Evolutionary conservation across 1,140 invertebrate genomes (phyloP), one percentile per base, ranked within the genome.

Genomic region (Papilio polyxenes): DNA sequence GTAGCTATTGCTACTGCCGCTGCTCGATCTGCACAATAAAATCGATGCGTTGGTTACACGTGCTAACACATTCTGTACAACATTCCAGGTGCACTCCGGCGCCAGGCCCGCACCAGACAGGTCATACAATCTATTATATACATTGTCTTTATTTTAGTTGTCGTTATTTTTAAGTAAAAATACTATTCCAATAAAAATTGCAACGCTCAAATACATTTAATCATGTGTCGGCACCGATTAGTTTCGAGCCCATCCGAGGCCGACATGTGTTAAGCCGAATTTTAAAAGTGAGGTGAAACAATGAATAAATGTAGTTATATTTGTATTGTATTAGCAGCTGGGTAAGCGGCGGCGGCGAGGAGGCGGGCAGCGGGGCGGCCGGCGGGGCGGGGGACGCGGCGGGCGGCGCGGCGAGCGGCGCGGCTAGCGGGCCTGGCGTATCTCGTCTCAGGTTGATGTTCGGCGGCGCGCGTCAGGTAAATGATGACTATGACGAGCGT

Each of bases 21-120:
- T 31, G 23, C 65, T 84, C 85, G 82, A 82, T 17, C 80, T 80
- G 72, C 15, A 80, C 51, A 80, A 31, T 31, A 31, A 78, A 48
- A 13, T 51, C 13, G 10, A 51, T 4, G 49, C 13, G 11, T 51
- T 13, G 11, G 11, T 51, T 1, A 11, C 11, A 51, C 11, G 13
- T 51, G 49, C 40, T 83, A 85, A 11, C 85, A 86, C 49, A 88
- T 44, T 44, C 8, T 62, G 48, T 59, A 44, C 87, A 69, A 83
- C 82, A 15, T 92, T 89, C 56, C 95, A 96, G 95, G 94, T 94
- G 44, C 90, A 95, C 84, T 95, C 95, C 9, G 13, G 86, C 94
- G 44, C 88, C 81, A 79, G 85, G 87, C 49, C 87, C 87, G 78
- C 80, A 81, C 65, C 69, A 84, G 13, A 82, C 83, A 77, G 84